These are phyloP conservation scores for Nasonia longicornis DNA, from an alignment of 1,140 invertebrate species.

Conservation along the genomic window DNA sequence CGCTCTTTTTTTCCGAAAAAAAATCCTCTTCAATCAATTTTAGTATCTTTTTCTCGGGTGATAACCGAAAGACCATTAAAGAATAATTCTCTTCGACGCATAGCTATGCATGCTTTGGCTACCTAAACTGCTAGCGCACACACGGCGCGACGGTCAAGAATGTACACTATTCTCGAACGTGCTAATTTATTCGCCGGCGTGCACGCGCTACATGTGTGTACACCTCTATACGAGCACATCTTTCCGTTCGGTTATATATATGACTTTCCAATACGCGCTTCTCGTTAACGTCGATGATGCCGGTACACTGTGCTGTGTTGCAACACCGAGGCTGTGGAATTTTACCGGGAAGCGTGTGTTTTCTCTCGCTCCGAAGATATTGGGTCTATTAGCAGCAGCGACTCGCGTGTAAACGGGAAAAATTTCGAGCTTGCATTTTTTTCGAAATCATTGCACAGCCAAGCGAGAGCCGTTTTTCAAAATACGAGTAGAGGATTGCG, in stretches of 20 bases:
- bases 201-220: background rate
- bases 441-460: no score
- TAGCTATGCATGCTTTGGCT: background rate
- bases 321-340: constrained; percentile 6
- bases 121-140: background rate
- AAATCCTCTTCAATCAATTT: no score
- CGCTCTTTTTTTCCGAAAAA: no score
- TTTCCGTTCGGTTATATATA: background rate
- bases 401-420: no score
- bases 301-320: background rate
- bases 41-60: no score
- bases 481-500: no score
- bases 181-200: constrained; percentile 11
- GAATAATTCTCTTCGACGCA: background rate
- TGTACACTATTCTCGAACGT: constrained; percentile 26
- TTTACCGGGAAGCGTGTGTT: background rate
- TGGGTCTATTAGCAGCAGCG: background rate
- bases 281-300: constrained; percentile 22
- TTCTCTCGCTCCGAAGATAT: background rate
- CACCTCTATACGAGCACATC: background rate
- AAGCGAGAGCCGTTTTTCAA: no score
- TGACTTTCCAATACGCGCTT: background rate
- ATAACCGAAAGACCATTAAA: background rate
- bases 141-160: background rate
- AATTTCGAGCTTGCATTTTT: no score